phyloP scores from a whole-genome alignment of 2,797 vertebrate species.

The Scolopax bukidnonensis region DNA sequence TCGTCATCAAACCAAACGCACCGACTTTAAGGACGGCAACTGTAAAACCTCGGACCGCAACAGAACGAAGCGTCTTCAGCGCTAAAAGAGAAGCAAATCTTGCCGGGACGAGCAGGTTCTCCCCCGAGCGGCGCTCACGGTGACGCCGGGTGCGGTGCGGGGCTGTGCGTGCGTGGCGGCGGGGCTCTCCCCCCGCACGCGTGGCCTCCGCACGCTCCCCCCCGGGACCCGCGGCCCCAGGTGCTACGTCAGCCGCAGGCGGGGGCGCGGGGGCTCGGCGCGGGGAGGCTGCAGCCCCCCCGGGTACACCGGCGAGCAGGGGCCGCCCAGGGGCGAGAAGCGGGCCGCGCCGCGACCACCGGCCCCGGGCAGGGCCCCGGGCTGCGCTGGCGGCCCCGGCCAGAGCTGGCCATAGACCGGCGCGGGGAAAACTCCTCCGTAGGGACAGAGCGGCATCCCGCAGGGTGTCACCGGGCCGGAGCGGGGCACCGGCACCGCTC shows the following conservation, averaged over 20 bases:
- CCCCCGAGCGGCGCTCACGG: constrained; percentile 80
- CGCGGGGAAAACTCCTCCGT: constrained; percentile 73
- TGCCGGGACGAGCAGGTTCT: background rate
- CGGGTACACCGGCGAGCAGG: constrained; percentile 79
- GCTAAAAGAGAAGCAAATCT: background rate
- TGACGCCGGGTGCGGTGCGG: constrained; percentile 76
- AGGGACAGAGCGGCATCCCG: constrained; percentile 77
- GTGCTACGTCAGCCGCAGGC: constrained; percentile 82
- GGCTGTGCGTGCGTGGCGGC: constrained; percentile 66
- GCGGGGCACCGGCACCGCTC: constrained; percentile 72
- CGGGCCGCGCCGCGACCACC: background rate
- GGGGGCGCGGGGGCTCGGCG: constrained; percentile 72
- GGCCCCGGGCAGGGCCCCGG: constrained; percentile 15
- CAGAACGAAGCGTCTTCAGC: constrained; percentile 77
- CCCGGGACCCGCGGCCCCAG: background rate
- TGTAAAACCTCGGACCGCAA: constrained; percentile 63
- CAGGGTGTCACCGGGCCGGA: constrained; percentile 71
- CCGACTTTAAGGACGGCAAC: constrained; percentile 33
- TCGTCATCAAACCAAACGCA: constrained; percentile 77
- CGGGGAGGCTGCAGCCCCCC: constrained; percentile 75
- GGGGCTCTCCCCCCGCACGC: too few relatives aligned
- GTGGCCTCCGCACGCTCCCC: too few relatives aligned
- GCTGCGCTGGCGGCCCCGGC: constrained; percentile 69
- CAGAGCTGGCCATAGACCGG: constrained; percentile 80
- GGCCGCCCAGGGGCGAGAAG: constrained; percentile 72